Base-by-base conservation (phyloP, 2,113 vertebrate genomes). In the Anser cygnoides region DNA sequence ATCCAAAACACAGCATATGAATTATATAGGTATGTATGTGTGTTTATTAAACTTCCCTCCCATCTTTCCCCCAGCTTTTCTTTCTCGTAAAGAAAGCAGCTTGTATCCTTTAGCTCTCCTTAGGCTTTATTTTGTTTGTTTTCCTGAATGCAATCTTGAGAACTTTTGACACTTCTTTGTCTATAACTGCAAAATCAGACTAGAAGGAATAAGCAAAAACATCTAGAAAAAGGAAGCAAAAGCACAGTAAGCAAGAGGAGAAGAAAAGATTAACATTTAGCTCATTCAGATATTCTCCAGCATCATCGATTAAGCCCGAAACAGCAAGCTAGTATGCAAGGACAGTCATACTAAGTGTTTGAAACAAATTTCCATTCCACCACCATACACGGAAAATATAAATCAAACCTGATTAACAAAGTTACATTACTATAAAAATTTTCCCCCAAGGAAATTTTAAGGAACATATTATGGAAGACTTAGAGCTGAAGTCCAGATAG, bases 181-280 rank as follows among this genome's bases (percentile, higher is more conserved):
- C 68, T 97, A 72, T 73, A 95, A 97, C 57, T 95, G 97, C 84
- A 97, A 96, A 95, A 96, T 55, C 95, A 96, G 92, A 90, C 96
- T 96, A 90, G 97, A 96, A 98, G 92, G 77, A 98, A 93, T 95
- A 98, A 98, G 92, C 67, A 97, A 97, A 97, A 96, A 96, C 93
- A 97, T 98, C 97, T 98, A 98, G 97, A 97, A 98, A 95, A 96
- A 97, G 96, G 97, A 98, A 98, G 96, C 94, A 98, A 90, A 96
- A 98, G 97, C 94, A 97, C 87, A 98, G 97, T 97, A 97, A 97
- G 96, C 96, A 98, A 98, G 97, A 97, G 97, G 97, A 97, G 96
- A 97, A 97, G 95, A 97, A 96, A 97, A 98, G 94, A 95, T 83
- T 94, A 97, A 97, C 87, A 95, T 97, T 98, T 97, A 97, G 96